Percentiles rank a stretch among this genome's conserved stretches.
Conservation (phyloP, 1,140 invertebrate species). For the Pteromalus puparum region DNA sequence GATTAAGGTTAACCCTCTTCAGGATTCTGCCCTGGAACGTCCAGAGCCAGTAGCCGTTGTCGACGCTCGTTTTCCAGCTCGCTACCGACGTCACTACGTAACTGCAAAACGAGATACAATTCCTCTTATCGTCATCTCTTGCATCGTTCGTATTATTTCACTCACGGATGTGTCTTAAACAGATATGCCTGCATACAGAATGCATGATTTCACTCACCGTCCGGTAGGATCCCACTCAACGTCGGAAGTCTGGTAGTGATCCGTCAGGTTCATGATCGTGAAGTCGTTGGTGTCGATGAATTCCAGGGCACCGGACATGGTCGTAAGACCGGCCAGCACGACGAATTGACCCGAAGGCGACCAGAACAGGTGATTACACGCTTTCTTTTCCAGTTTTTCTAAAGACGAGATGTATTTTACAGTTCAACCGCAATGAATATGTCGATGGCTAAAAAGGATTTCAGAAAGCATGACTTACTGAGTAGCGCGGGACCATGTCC, state of each 20-base stretch:
- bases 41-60: constrained; percentile 98
- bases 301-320: constrained; percentile 92
- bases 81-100: constrained; percentile 97
- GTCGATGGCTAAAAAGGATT: background rate
- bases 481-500: constrained; percentile 91
- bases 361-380: constrained; percentile 97
- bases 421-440: constrained; percentile 3
- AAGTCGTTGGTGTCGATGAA: constrained; percentile 97
- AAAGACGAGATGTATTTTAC: constrained; percentile 55
- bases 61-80: constrained; percentile 96
- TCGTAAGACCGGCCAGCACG: constrained; percentile 89
- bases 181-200: background rate
- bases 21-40: constrained; percentile 96
- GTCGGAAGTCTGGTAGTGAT: constrained; percentile 96
- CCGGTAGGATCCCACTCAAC: constrained; percentile 99
- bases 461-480: constrained; percentile 78
- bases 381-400: constrained; percentile 93
- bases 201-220: constrained; percentile 72
- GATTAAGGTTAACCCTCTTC: constrained; percentile 89
- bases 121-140: background rate
- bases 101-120: constrained; percentile 54
- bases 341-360: constrained; percentile 97
- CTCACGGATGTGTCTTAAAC: no score
- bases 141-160: background rate
- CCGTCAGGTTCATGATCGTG: constrained; percentile 93